These are phyloP conservation scores for Simalia tracyae DNA, from an alignment of 2,797 vertebrate species.

Conservation along the genomic window DNA sequence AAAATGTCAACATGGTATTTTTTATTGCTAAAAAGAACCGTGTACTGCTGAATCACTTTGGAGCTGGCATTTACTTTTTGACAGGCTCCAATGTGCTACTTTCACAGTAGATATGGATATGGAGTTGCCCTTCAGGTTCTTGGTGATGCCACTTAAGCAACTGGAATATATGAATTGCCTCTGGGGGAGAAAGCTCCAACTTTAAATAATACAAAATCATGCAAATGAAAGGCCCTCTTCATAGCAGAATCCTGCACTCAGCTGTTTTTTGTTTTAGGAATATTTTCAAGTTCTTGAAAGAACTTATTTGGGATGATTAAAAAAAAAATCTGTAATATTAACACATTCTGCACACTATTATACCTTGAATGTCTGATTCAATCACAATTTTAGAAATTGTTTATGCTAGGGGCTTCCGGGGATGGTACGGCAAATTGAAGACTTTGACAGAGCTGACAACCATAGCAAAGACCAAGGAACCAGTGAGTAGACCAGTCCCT, in stretches of 20 bases:
- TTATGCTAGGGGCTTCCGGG: too few relatives aligned
- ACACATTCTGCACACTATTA: neutral
- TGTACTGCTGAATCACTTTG: constrained; percentile 43
- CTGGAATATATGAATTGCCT: neutral
- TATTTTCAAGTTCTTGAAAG: neutral
- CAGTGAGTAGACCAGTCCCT: too few relatives aligned
- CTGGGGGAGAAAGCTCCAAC: neutral
- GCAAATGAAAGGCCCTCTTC: neutral
- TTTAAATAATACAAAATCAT: neutral
- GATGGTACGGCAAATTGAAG: too few relatives aligned
- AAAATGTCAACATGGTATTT: constrained; percentile 61
- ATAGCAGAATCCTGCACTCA: neutral
- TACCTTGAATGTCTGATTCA: neutral
- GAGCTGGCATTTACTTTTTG: constrained; percentile 43
- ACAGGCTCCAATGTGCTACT: constrained; percentile 40
- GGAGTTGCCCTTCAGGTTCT: constrained; percentile 4
- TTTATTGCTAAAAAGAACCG: constrained; percentile 39
- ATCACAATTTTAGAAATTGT: neutral
- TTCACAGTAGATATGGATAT: constrained; percentile 44
- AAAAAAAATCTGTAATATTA: neutral
- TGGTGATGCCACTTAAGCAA: constrained; percentile 15
- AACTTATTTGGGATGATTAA: neutral
- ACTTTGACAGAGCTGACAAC: too few relatives aligned
- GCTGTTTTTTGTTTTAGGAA: neutral
- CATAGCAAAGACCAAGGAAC: too few relatives aligned